Conservation (phyloP, 2,888 invertebrate species). For the Oithona nana region DNA sequence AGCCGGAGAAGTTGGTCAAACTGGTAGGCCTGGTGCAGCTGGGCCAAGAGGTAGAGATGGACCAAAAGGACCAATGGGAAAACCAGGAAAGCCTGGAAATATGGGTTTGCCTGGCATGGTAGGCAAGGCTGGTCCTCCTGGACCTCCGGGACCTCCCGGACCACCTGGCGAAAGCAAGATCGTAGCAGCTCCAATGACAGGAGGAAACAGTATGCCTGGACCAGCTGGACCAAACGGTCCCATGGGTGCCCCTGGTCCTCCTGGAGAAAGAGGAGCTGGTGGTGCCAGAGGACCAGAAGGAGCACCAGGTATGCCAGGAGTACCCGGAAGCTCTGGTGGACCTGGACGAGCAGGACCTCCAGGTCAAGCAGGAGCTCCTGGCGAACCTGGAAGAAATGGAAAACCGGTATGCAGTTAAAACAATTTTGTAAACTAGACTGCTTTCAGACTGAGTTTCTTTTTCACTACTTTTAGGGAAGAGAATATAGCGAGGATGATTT, state of each 20-base stretch:
- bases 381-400: constrained; percentile 10
- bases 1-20: constrained; percentile 14
- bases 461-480: constrained; percentile 39
- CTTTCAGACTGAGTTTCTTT: no score
- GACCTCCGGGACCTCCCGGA: constrained; percentile 25
- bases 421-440: background rate
- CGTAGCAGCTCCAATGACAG: constrained; percentile 4
- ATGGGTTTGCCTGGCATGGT: constrained; percentile 21
- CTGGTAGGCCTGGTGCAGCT: constrained; percentile 15
- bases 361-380: constrained; percentile 18
- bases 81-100: constrained; percentile 30
- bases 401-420: constrained; percentile 7
- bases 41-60: constrained; percentile 18
- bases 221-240: constrained; percentile 22
- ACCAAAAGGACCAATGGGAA: constrained; percentile 30
- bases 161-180: constrained; percentile 22
- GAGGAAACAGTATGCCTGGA: constrained; percentile 21
- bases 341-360: constrained; percentile 23
- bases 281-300: constrained; percentile 26
- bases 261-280: constrained; percentile 26
- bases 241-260: constrained; percentile 24
- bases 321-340: constrained; percentile 32
- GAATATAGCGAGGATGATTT: constrained; percentile 51
- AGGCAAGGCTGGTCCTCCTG: constrained; percentile 24
- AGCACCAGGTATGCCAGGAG: constrained; percentile 26